Conservation (phyloP, 2,113 vertebrate genomes). For the Copsychus sechellarum region DNA sequence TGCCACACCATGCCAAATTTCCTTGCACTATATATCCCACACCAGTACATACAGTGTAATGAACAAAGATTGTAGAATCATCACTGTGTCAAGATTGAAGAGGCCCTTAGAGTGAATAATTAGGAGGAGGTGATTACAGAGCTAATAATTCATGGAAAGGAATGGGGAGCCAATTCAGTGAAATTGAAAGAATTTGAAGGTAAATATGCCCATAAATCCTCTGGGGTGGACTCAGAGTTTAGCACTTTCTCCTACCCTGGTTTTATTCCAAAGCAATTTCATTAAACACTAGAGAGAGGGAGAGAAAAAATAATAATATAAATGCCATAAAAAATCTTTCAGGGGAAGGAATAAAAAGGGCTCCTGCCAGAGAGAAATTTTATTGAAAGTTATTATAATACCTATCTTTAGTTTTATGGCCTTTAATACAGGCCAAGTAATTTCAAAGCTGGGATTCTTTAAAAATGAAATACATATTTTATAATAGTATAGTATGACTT, state of each 20-base stretch:
- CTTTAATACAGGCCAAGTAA: slow-evolving; percentile 67
- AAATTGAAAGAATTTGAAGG: slow-evolving; percentile 63
- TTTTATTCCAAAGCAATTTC: slow-evolving; percentile 74
- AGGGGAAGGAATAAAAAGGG: slow-evolving; percentile 70
- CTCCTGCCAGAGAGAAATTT: slow-evolving; percentile 68
- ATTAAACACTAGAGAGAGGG: slow-evolving; percentile 63
- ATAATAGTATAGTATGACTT: slow-evolving; percentile 59
- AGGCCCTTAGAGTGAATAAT: slow-evolving; percentile 71
- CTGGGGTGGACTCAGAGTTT: slow-evolving; percentile 51
- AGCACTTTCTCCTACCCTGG: slow-evolving; percentile 58
- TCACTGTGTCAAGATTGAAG: slow-evolving; percentile 48
- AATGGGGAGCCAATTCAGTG: slow-evolving; percentile 57
- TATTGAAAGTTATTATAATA: slow-evolving; percentile 78
- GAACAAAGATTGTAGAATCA: slow-evolving; percentile 56
- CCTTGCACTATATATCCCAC: background rate
- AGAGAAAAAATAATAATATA: slow-evolving; percentile 65
- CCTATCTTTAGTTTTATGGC: slow-evolving; percentile 74
- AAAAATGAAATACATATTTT: slow-evolving; percentile 74
- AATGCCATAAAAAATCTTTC: slow-evolving; percentile 72
- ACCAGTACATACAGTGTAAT: slow-evolving; percentile 43
- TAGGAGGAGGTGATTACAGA: slow-evolving; percentile 69
- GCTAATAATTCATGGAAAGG: slow-evolving; percentile 64
- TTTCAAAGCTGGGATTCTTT: slow-evolving; percentile 68
- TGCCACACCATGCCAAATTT: background rate
- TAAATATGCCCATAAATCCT: slow-evolving; percentile 74